phyloP scores from a whole-genome alignment of 2,797 vertebrate species.

The Trachurus trachurus region DNA sequence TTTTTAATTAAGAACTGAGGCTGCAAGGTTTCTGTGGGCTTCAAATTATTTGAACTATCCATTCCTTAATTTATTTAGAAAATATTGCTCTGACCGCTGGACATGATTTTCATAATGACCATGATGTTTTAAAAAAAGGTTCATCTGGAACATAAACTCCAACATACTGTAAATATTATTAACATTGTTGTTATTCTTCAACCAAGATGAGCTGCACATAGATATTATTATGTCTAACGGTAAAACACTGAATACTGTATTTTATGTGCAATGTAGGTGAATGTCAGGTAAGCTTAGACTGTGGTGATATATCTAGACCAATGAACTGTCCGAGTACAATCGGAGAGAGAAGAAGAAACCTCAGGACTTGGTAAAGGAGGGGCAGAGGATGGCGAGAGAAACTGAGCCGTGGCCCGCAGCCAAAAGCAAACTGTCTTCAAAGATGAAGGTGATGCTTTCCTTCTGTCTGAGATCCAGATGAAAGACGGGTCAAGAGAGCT shows the following conservation, averaged over 20 bases:
- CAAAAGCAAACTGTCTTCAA: constrained; percentile 24
- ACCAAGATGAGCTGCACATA: background rate
- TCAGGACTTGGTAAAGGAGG: constrained; percentile 11
- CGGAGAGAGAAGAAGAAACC: background rate
- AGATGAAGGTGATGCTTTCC: constrained; percentile 49
- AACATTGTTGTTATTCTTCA: background rate
- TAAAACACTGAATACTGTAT: background rate
- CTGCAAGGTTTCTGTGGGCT: constrained; percentile 10
- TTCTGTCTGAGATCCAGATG: constrained; percentile 50
- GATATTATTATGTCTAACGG: background rate
- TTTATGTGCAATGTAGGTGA: background rate
- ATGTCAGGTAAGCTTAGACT: background rate
- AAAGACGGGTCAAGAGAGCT: constrained; percentile 37
- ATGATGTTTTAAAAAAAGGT: background rate
- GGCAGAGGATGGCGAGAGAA: constrained; percentile 11
- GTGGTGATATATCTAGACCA: background rate
- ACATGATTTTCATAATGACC: background rate
- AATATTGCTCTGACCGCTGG: background rate
- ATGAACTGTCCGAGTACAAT: background rate
- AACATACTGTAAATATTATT: background rate
- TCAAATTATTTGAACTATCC: constrained; percentile 16
- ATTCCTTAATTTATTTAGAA: constrained; percentile 6
- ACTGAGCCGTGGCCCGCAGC: constrained; percentile 41
- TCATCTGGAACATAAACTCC: background rate
- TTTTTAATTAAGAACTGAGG: constrained; percentile 56